These are phyloP conservation scores for Pollenia griseotomentosa DNA, from an alignment of 2,888 invertebrate species.

Conservation along the genomic window DNA sequence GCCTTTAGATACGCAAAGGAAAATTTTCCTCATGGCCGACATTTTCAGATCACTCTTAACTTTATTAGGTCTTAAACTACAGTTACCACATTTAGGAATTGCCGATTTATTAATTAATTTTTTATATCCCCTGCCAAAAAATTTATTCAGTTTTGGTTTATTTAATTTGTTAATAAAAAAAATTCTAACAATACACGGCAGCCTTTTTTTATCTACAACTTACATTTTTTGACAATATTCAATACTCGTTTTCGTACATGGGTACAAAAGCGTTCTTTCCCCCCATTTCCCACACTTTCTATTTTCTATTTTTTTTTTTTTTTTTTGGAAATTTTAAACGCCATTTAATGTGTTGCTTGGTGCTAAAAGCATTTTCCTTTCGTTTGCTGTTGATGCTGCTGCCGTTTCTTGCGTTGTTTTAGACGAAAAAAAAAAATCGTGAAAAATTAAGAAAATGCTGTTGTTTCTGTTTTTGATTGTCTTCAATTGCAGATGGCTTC, in stretches of 20 bases:
- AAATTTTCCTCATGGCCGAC: too few species aligned
- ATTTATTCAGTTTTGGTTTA: too few species aligned
- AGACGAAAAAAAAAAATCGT: constrained; percentile 76
- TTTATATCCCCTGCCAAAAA: too few species aligned
- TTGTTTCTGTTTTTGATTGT: constrained; percentile 69
- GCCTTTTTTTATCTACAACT: not conserved
- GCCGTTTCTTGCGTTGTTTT: constrained; percentile 75
- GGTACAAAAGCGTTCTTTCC: not conserved
- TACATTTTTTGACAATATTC: constrained; percentile 26
- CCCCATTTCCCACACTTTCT: not conserved
- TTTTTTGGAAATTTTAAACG: constrained; percentile 26
- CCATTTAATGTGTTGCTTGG: constrained; percentile 62
- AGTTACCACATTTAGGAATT: too few species aligned
- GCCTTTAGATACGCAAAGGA: too few species aligned
- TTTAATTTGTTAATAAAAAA: too few species aligned
- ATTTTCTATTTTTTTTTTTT: not conserved
- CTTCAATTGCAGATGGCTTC: constrained; percentile 71
- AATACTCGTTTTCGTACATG: not conserved
- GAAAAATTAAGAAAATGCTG: constrained; percentile 81
- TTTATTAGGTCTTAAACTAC: too few species aligned
- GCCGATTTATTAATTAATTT: too few species aligned
- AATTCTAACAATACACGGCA: too few species aligned
- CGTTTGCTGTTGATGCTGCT: constrained; percentile 54
- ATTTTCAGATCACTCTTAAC: too few species aligned
- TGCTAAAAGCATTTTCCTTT: constrained; percentile 62